Base-by-base conservation (phyloP, 1,140 invertebrate genomes). In the Trissolcus basalis region DNA sequence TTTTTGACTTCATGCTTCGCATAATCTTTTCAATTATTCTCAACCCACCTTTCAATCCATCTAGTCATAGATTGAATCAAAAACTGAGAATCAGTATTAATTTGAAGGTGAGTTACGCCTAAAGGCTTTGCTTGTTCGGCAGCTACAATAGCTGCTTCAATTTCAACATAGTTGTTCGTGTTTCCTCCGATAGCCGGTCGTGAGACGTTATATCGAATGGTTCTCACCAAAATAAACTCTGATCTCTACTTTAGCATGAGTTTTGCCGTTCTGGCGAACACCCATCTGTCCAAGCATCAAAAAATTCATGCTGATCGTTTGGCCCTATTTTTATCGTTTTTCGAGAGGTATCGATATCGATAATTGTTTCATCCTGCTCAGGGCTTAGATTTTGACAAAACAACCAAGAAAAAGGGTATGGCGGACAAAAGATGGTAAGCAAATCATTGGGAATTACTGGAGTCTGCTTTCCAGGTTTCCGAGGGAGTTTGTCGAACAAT, bases 1-100 rank as follows among this genome's bases (percentile, higher is more conserved):
- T 58, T 58, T 11, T 47, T 47, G 1, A 58, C 32, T 4, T 33
- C 13, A 1, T 47, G 4, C 14, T 47, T 47, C 3, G 12, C 6
- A 11, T 12, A 15, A 35, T 58, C 44, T 14, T 58, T 61, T 43
- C 67, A 70, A 19, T 15, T 39, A 16, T 60, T 60, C 9, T 39
- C 36, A 10, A 39, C 2, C 36, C 36, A 39, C 3, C 36, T 2
- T 1, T 10, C 1, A n/a, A 39, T 10, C 54, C 54, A 56, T 13
- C 44, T 32, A 1, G 41, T 56, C 3, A 56, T 12, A 10, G 54
- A 7, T 14, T 56, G 16, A 8, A 56, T 45, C 0, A 56, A 0
- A 33, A 45, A 56, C 10, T 56, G 39, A 5, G 54, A 56, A 56
- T 56, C 54, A 9, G 54, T 10, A 10, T 33, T 12, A n/a, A 56